A percentile compares a stretch with the other conserved stretches of the same genome.
These are phyloP conservation scores for Belgica antarctica DNA, from an alignment of 2,888 invertebrate species.

Conservation along the genomic window DNA sequence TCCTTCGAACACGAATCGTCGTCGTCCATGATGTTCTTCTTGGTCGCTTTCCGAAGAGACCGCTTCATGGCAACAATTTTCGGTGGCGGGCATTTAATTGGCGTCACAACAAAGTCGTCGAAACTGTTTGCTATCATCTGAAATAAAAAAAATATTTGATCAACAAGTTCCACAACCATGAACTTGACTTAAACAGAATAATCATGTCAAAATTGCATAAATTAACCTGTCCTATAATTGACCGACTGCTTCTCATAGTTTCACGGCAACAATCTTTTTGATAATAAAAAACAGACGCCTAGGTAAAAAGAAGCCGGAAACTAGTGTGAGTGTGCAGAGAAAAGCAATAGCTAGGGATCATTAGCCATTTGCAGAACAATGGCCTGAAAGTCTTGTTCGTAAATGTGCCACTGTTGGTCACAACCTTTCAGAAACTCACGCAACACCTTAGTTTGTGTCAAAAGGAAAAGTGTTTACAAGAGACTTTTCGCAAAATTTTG, in stretches of 20 bases:
- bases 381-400: no score
- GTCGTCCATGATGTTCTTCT: conserved; percentile 35
- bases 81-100: conserved; percentile 40
- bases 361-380: neutral
- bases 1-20: conserved; percentile 16
- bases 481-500: no score
- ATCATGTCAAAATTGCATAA: conserved; percentile 28
- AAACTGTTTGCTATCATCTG: conserved; percentile 20
- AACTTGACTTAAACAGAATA: conserved; percentile 27
- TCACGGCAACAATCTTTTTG: neutral
- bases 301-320: neutral
- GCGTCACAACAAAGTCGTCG: conserved; percentile 39
- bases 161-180: conserved; percentile 26
- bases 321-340: conserved; percentile 1
- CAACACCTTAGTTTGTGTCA: no score
- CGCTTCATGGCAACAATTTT: conserved; percentile 38
- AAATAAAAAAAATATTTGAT: neutral
- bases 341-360: neutral
- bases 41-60: conserved; percentile 9
- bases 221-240: conserved; percentile 34
- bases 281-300: neutral
- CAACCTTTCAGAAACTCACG: no score
- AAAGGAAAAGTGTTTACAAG: no score
- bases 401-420: no score
- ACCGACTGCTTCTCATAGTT: conserved; percentile 31